Conservation (phyloP, 1,140 invertebrate species). For the Neodiprion pinetum region DNA sequence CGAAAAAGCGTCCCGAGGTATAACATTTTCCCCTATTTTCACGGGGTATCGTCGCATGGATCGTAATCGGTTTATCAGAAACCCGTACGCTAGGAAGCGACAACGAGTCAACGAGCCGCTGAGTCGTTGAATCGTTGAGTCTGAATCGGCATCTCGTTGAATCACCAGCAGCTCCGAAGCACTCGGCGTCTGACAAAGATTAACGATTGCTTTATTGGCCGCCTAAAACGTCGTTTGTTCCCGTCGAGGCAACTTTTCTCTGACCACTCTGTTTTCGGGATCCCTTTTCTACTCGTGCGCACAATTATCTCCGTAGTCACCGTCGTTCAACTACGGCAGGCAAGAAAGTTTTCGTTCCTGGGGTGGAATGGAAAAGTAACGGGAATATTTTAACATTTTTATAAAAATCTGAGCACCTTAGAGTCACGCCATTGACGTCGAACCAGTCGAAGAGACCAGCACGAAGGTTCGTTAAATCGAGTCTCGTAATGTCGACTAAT, state of each 20-base stretch:
- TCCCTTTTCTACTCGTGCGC: too few species aligned
- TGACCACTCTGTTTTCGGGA: background rate
- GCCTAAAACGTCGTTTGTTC: background rate
- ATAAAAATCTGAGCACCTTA: too few species aligned
- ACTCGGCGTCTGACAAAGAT: background rate
- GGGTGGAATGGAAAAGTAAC: too few species aligned
- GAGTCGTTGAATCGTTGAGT: background rate
- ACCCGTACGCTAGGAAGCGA: background rate
- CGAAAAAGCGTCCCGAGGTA: background rate
- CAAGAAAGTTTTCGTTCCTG: too few species aligned
- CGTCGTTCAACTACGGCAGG: too few species aligned
- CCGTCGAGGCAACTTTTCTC: background rate
- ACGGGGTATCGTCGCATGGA: background rate
- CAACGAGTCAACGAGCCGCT: background rate
- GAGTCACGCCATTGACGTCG: too few species aligned
- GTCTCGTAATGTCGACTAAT: too few species aligned
- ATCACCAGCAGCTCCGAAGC: background rate
- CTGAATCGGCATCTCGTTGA: background rate
- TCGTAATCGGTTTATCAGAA: background rate
- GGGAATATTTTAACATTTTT: too few species aligned
- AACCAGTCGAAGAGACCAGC: too few species aligned
- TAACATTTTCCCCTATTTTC: background rate
- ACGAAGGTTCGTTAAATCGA: too few species aligned
- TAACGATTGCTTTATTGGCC: conserved; percentile 5
- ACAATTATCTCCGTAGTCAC: too few species aligned